Evolutionary conservation across 2,888 invertebrate genomes (phyloP), one percentile per base, ranked within the genome.

Genomic region (Phymatocera aterrima): DNA sequence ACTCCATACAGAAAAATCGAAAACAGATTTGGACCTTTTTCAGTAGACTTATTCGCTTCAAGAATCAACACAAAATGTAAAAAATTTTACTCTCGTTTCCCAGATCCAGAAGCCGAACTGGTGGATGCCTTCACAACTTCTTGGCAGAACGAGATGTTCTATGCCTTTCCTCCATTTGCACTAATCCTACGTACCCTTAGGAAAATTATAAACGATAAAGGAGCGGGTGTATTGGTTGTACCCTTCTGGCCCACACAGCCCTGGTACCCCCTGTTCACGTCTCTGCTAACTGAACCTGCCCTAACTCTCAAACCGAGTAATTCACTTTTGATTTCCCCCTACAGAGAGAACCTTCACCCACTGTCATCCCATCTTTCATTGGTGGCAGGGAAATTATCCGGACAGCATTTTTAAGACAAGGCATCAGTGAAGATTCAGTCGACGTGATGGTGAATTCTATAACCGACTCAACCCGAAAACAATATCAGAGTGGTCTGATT

Each of bases 31-130:
- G 83, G 82, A 2, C 8, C 21, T 15, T 79, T 77, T 0, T 18
- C 78, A 0, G 60, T 82, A 1, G 83, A 84, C 24, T 74, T 83
- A 18, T 83, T 83, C n/a, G 82, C 81, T 8, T 57, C 79, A 0
- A 70, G 83, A 43, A 48, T 37, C 4, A 83, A 83, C 18, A 37
- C 31, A 12, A 81, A 84, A 82, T 31, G 37, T 54, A 51, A 43
- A 21, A 28, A 40, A 21, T 82, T 77, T 54, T 82, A 77, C 21
- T 82, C 80, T 8, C 61, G 81, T 68, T 60, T 60, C 21, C 77
- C 60, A 24, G 82, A 80, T 34, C 80, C 80, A 6, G 81, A 83
- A 34, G 81, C 83, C 3, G 40, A 77, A 12, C 24, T 60, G 4
- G 61, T 80, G 24, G 78, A 82, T 46, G 81, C 81, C 0, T 83